These are phyloP conservation scores for Salvelinus fontinalis DNA, from an alignment of 2,113 vertebrate genomes.

Conservation along the genomic window DNA sequence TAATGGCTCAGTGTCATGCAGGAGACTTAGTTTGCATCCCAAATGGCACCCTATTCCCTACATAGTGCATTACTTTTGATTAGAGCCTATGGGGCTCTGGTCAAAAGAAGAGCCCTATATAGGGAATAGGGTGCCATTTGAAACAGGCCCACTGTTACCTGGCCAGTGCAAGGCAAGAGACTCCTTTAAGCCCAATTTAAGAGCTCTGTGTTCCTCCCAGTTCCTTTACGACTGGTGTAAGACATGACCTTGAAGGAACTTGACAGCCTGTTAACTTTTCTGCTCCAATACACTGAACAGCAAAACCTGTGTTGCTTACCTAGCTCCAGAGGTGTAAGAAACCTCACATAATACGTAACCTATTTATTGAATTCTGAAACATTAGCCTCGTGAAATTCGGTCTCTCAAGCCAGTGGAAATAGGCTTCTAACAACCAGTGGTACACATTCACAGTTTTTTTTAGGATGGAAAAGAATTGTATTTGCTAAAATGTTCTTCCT, in stretches of 20 bases:
- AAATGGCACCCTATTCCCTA: no score
- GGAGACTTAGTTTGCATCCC: no score
- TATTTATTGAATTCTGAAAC: constrained; percentile 27
- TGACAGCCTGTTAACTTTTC: constrained; percentile 7
- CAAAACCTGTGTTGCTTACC: constrained; percentile 26
- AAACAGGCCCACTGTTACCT: no score
- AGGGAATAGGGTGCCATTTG: no score
- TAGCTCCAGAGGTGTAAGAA: constrained; percentile 2
- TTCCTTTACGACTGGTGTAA: neutral
- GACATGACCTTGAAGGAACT: constrained; percentile 4
- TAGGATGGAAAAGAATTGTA: neutral
- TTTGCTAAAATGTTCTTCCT: constrained; percentile 7
- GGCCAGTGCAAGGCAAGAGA: no score
- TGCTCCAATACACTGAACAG: neutral
- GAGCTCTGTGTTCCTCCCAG: neutral
- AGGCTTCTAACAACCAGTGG: constrained; percentile 6
- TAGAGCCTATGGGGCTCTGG: no score
- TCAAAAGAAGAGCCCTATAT: no score
- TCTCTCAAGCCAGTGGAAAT: constrained; percentile 3
- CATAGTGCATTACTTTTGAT: no score
- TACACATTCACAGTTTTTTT: neutral
- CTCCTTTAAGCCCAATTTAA: neutral
- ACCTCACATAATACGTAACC: constrained; percentile 30
- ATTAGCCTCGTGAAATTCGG: constrained; percentile 1
- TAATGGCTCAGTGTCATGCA: no score